These are phyloP conservation scores for Patella vulgata DNA, from an alignment of 1,140 invertebrate genomes.

Conservation along the genomic window DNA sequence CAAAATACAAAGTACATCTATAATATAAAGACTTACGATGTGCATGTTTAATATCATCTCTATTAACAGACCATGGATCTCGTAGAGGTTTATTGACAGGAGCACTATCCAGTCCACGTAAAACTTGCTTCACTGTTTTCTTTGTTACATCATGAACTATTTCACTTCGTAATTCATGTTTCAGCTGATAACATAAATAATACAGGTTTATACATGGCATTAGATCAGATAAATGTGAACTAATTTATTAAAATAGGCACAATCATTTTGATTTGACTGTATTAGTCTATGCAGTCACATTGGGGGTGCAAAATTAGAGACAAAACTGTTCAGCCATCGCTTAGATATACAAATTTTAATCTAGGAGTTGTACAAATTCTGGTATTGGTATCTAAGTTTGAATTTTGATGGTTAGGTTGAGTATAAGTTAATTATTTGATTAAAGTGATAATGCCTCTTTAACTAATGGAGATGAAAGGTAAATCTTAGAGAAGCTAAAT, in stretches of 20 bases:
- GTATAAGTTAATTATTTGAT: too few species aligned
- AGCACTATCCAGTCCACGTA: constrained; percentile 48
- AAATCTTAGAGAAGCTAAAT: too few species aligned
- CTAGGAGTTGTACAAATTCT: background rate
- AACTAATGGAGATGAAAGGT: too few species aligned
- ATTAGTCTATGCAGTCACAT: background rate
- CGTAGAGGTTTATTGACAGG: background rate
- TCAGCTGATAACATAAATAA: constrained; percentile 40
- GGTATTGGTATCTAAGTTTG: too few species aligned
- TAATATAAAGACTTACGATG: too few species aligned
- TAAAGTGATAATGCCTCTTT: too few species aligned
- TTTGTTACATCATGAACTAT: constrained; percentile 51
- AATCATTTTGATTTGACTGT: background rate
- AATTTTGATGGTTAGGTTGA: too few species aligned
- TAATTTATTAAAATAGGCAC: background rate
- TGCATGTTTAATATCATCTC: too few species aligned
- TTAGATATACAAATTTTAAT: background rate
- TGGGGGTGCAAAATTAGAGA: background rate
- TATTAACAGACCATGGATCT: too few species aligned
- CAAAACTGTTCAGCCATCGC: constrained; percentile 1
- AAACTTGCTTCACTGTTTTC: constrained; percentile 52
- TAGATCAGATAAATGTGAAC: constrained; percentile 6
- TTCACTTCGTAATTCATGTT: constrained; percentile 44
- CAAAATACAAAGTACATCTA: too few species aligned
- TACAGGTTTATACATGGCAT: too few species aligned